phyloP scores from a whole-genome alignment of 2,888 invertebrate species.

The Archips crataeganus region DNA sequence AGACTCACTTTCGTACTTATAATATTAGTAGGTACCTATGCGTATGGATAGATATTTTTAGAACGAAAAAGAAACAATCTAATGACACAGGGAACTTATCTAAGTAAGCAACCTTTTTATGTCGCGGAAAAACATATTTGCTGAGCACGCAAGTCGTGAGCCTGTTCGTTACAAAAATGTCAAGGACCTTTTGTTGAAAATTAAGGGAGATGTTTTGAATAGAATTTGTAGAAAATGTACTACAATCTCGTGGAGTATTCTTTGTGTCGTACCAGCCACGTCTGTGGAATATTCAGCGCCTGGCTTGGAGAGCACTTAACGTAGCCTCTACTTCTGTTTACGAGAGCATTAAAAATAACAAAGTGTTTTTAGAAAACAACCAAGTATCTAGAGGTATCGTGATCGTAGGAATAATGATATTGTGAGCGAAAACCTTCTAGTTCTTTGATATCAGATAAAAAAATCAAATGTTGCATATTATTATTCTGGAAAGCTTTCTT shows the following conservation, averaged over 20 bases:
- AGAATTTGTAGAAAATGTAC: slow-evolving; percentile 6
- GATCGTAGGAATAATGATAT: not conserved
- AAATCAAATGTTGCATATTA: too few species aligned
- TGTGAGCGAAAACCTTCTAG: not conserved
- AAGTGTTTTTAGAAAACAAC: not conserved
- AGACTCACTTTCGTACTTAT: too few species aligned
- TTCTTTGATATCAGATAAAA: not conserved
- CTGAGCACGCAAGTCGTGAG: not conserved
- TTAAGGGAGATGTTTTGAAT: slow-evolving; percentile 12
- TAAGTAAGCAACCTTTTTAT: not conserved
- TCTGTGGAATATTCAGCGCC: slow-evolving; percentile 15
- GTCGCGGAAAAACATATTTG: not conserved
- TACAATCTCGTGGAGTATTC: slow-evolving; percentile 4
- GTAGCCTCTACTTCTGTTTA: not conserved
- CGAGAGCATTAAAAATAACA: not conserved
- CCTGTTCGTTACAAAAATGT: not conserved
- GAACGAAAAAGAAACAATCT: too few species aligned
- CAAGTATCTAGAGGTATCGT: not conserved
- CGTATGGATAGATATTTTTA: too few species aligned
- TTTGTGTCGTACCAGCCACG: slow-evolving; percentile 2
- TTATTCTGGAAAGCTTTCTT: too few species aligned
- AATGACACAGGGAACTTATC: not conserved
- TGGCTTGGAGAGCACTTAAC: slow-evolving; percentile 2
- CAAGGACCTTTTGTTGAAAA: slow-evolving; percentile 1
- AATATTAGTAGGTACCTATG: too few species aligned